A percentile compares a stretch with the other conserved stretches of the same genome.
Conservation (phyloP, 53 echinoderm and acorn worm genomes). For the Hippasteria phrygiana region DNA sequence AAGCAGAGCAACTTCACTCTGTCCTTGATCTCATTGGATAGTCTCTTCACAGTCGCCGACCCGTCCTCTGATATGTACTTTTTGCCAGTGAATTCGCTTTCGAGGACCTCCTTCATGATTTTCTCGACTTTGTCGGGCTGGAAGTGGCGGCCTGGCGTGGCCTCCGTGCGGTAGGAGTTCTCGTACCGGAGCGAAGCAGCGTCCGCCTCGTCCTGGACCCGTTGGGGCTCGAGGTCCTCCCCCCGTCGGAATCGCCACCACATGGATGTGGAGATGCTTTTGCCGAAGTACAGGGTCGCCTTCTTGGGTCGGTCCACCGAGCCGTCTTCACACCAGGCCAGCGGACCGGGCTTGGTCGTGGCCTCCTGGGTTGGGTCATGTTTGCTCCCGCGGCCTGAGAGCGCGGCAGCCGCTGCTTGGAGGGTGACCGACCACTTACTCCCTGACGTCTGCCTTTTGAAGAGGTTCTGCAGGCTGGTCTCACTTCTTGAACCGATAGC, state of each 20-base stretch:
- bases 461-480: neutral
- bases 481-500: no score
- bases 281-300: slow-evolving; percentile 82
- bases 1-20: slow-evolving; percentile 71
- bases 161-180: slow-evolving; percentile 75
- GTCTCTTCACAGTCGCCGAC: slow-evolving; percentile 40
- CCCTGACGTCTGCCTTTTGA: neutral
- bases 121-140: slow-evolving; percentile 65
- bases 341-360: neutral
- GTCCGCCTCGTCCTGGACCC: neutral
- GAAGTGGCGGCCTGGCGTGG: slow-evolving; percentile 62
- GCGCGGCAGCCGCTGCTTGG: slow-evolving; percentile 27
- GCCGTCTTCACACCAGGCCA: neutral
- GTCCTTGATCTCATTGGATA: slow-evolving; percentile 68
- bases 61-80: slow-evolving; percentile 34
- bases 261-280: slow-evolving; percentile 82
- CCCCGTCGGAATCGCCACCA: slow-evolving; percentile 84
- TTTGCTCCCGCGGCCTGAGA: slow-evolving; percentile 14
- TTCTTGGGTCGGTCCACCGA: slow-evolving; percentile 11
- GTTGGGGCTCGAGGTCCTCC: neutral
- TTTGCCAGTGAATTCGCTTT: slow-evolving; percentile 2
- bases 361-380: neutral
- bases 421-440: slow-evolving; percentile 13
- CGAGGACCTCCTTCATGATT: slow-evolving; percentile 56
- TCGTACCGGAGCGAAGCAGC: slow-evolving; percentile 35